Conservation (phyloP, 1,140 invertebrate genomes). For the Drosophila sechellia region DNA sequence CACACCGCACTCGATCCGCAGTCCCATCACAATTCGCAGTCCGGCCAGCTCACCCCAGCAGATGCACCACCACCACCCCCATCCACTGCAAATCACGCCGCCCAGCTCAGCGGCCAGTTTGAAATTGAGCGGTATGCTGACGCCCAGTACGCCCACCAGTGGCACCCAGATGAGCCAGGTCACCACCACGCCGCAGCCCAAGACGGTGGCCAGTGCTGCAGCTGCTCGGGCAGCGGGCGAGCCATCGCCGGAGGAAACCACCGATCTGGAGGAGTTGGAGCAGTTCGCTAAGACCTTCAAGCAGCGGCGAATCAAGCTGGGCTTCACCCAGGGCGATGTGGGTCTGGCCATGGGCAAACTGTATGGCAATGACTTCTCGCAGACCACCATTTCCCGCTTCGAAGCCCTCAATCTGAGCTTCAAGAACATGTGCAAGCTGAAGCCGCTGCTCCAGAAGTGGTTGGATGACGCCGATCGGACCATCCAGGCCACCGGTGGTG, state of each 20-base stretch:
- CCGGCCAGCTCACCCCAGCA: constrained; percentile 68
- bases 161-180: constrained; percentile 71
- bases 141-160: constrained; percentile 86
- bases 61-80: constrained; percentile 45
- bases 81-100: constrained; percentile 82
- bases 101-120: constrained; percentile 76
- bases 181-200: constrained; percentile 85
- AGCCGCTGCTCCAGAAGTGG: constrained; percentile 98
- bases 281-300: constrained; percentile 99
- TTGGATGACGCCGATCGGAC: constrained; percentile 97
- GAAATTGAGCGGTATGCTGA: constrained; percentile 85
- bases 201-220: constrained; percentile 81
- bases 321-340: constrained; percentile 99
- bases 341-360: constrained; percentile 99
- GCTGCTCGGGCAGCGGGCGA: constrained; percentile 87
- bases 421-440: constrained; percentile 99
- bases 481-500: constrained; percentile 89
- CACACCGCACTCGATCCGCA: constrained; percentile 84
- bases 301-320: constrained; percentile 96
- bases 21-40: constrained; percentile 83
- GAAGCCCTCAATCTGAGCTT: constrained; percentile 99
- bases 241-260: constrained; percentile 94
- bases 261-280: constrained; percentile 97
- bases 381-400: constrained; percentile 99
- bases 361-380: constrained; percentile 99